Evolutionary conservation across 1,140 invertebrate species (phyloP), one percentile per base, ranked within the genome.

Genomic region (Dysdera silvatica): DNA sequence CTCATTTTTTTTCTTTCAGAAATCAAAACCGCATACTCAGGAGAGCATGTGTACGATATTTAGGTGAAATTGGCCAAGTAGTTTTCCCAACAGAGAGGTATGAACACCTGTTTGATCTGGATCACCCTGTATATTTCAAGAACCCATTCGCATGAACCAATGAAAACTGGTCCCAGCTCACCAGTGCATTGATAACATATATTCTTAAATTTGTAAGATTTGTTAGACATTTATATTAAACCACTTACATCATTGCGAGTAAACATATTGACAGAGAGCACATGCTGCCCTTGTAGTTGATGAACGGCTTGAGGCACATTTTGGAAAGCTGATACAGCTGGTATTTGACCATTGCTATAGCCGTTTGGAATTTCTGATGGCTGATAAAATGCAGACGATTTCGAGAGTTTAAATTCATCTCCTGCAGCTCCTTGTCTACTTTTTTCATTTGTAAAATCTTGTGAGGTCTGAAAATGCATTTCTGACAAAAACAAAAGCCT

Each of bases 261-360:
- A 69, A 99, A 95, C 72, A 85, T 85, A 68, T 88, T 84, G 1
- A 92, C 91, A 12, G 85, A 82, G 0, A 98, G 75, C 56, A 98
- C 83, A 73, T 92, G 87, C 71, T 89, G 88, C 7, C 88, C 85
- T 47, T 81, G 77, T 14, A 95, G 73, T 18, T 54, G 51, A 63
- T 54, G 32, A 1, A 53, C 57, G 23, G 23, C 24, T 40, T 33
- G 56, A 18, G 26, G 45, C 47, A 29, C 6, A 28, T 56, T 52
- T 37, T 43, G 35, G 18, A 48, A 14, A 26, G 32, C n/a, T 20
- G 49, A 28, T 51, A 16, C n/a, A 40, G 41, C 16, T 31, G 61
- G 16, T 29, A 31, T 16, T 37, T n/a, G 60, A 18, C 63, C 24
- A 48, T 28, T n/a, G 23, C 59, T 20, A 4, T 24, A 4, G 57